Conservation (phyloP, 2,888 invertebrate genomes). For the Cheiracanthium punctorium region DNA sequence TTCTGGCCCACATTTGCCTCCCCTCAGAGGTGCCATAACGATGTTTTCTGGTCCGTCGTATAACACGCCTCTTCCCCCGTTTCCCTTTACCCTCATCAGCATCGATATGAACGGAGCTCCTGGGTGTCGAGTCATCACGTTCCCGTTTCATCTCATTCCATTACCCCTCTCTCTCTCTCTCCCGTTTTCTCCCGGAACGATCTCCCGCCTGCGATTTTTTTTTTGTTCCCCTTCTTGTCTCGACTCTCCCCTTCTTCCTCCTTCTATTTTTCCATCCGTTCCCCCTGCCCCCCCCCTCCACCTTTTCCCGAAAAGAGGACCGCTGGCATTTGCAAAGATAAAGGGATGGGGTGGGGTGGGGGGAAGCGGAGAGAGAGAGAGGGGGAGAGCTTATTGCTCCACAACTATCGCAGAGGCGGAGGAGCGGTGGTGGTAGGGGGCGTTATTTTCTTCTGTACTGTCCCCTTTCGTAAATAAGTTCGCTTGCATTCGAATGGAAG, state of each 20-base stretch:
- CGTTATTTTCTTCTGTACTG: neutral
- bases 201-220: neutral
- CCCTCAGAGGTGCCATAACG: neutral
- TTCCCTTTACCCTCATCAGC: neutral
- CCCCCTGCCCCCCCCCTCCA: neutral
- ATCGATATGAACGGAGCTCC: neutral
- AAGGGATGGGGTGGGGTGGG: neutral
- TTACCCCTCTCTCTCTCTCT: neutral
- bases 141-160: neutral
- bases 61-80: no score
- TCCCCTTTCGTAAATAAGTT: conserved; percentile 3
- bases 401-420: no score
- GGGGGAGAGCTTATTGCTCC: neutral
- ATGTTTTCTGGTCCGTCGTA: neutral
- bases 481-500: neutral
- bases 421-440: neutral
- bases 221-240: neutral
- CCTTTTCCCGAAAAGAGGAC: neutral
- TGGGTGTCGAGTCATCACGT: neutral
- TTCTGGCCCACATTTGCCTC: neutral
- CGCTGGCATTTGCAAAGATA: neutral
- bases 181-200: neutral
- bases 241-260: neutral
- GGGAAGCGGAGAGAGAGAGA: no score
- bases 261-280: neutral